Conservation (phyloP, 2,797 vertebrate species). For the Phataginus tetradactyla region DNA sequence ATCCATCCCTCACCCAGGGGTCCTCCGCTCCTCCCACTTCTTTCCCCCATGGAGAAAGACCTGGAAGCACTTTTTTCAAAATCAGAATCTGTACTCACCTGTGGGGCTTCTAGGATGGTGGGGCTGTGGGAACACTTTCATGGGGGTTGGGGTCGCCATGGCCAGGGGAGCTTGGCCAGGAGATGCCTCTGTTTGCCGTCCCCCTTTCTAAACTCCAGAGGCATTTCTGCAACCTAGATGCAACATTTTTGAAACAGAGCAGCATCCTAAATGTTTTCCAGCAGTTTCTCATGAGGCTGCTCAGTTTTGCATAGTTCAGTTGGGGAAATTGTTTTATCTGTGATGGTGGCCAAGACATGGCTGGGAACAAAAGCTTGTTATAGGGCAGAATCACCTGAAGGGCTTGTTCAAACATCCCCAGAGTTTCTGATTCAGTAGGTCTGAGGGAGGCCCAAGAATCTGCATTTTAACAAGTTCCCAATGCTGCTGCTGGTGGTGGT, state of each 20-base stretch:
- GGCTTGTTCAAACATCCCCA: neutral
- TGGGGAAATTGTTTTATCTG: neutral
- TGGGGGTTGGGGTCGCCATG: fast-evolving
- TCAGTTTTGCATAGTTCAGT: neutral
- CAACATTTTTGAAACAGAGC: neutral
- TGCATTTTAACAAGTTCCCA: neutral
- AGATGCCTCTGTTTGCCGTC: neutral
- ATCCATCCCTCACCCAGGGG: fast-evolving
- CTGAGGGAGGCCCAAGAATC: neutral
- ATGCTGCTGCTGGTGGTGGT: too few species aligned
- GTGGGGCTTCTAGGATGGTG: too few species aligned
- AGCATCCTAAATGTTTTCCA: neutral
- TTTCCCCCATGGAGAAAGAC: neutral
- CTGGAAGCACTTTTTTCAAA: neutral
- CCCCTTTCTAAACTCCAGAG: neutral
- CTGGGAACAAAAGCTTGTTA: neutral
- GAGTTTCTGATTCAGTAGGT: neutral
- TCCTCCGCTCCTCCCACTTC: neutral
- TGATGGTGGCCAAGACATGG: neutral
- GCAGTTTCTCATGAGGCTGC: neutral
- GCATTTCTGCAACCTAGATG: neutral
- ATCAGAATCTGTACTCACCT: neutral
- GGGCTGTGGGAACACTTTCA: neutral
- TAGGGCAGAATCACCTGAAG: neutral
- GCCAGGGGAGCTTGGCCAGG: fast-evolving